Evolutionary conservation across 2,113 vertebrate genomes (phyloP), one percentile per base, ranked within the genome.

Genomic region (Ammodytes dubius): DNA sequence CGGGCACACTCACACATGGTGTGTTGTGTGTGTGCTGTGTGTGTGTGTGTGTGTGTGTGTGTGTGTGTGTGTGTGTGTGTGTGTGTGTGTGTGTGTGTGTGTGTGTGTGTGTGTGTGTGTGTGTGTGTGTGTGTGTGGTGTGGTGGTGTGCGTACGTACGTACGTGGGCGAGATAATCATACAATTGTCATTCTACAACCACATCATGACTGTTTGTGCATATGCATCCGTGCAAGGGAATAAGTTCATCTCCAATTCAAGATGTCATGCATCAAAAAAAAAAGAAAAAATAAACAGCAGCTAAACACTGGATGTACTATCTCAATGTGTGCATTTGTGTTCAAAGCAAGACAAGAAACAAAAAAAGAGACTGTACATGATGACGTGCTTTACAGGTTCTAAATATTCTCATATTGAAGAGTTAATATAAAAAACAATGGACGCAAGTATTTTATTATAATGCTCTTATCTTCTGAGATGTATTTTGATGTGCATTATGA

Each of bases 401-500:
- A 89, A 92, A 92, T 94, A 94, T 93, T 91, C 91, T 84, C 75
- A 88, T 87, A 88, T 85, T 13, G 74, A 82, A 77, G 76, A 89
- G 79, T 75, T 67, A 57, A 63, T 58, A 27, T 2, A 27, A 58
- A 77, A 90, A 87, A 89, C 86, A 85, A 84, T 13, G 73, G 86
- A 92, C 69, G 57, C 87, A 88, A 88, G 90, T 95, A 95, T 95
- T 95, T 94, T 94, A 94, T 74, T 93, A 94, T 92, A 88, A 93
- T 69, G 91, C 92, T 95, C 91, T 91, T 91, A 88, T 87, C 88
- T 92, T 93, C 79, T 68, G 89, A 94, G 86, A 93, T 93, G 94
- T 95, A 93, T 95, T 95, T 95, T 93, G 86, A 93, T 95, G 94
- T 95, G 95, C 90, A 92, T 93, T 94, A 90, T 85, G 91, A 90